phyloP scores from a whole-genome alignment of 2,797 vertebrate genomes.

The Pogoniulus pusillus region DNA sequence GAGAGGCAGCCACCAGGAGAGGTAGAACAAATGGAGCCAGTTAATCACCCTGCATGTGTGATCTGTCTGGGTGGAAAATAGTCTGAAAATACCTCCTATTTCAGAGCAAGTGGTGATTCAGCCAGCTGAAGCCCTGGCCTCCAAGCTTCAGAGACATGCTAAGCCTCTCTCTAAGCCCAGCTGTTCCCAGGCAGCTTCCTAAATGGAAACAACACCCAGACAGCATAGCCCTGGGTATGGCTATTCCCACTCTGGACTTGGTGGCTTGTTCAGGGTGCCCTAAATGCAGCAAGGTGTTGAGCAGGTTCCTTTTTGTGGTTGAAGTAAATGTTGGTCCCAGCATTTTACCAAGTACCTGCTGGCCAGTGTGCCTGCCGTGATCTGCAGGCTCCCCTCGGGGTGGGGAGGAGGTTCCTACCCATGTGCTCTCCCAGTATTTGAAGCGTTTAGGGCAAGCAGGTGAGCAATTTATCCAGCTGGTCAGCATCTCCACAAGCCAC shows the following conservation, averaged over 20 bases:
- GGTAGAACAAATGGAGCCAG: not conserved
- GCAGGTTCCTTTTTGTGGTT: not conserved
- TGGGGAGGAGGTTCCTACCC: not conserved
- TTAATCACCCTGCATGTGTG: conserved; percentile 21
- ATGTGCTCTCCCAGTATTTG: not conserved
- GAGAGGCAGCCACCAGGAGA: not conserved
- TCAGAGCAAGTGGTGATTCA: not conserved
- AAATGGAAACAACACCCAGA: not conserved
- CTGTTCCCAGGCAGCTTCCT: not conserved
- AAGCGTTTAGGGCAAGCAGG: not conserved
- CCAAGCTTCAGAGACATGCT: not conserved
- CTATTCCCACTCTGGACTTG: not conserved
- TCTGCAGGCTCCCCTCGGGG: not conserved
- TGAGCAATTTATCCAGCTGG: not conserved
- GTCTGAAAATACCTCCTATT: conserved; percentile 23
- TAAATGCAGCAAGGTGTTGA: accelerated
- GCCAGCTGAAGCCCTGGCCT: not conserved
- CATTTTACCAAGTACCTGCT: not conserved
- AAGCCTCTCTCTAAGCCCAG: not conserved
- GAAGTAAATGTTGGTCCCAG: not conserved
- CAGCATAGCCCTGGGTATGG: not conserved
- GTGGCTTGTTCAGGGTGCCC: not conserved
- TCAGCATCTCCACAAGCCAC: not conserved
- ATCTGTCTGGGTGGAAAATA: conserved; percentile 6
- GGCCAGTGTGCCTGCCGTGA: not conserved